Percentiles rank a stretch among this genome's conserved stretches.
These are phyloP conservation scores for Drosophila sproati DNA, from an alignment of 1,140 invertebrate species.

Conservation along the genomic window DNA sequence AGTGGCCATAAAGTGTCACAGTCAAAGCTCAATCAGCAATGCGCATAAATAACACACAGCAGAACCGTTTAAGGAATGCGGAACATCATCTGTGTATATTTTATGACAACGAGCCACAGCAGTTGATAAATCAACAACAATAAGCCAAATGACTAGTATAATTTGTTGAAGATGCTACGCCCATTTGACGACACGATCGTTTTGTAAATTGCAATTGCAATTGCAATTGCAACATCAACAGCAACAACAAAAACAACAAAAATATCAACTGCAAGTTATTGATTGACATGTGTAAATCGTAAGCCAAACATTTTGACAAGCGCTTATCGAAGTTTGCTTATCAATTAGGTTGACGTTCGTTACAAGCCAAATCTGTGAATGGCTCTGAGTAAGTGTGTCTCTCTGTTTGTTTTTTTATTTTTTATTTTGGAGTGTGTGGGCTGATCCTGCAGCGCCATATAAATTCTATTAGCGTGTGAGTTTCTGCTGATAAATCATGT, in stretches of 20 bases:
- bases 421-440: slow-evolving; percentile 28
- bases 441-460: slow-evolving; percentile 47
- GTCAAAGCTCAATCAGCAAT: slow-evolving; percentile 63
- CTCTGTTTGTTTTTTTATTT: not conserved
- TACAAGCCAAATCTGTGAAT: slow-evolving; percentile 41
- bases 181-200: slow-evolving; percentile 8
- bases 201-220: slow-evolving; percentile 5
- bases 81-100: slow-evolving; percentile 43
- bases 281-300: slow-evolving; percentile 78
- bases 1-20: slow-evolving; percentile 37
- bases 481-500: slow-evolving; percentile 72
- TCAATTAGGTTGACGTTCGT: slow-evolving; percentile 55
- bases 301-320: slow-evolving; percentile 77
- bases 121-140: slow-evolving; percentile 52
- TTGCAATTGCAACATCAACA: slow-evolving; percentile 11
- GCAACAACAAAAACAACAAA: slow-evolving; percentile 10
- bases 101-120: slow-evolving; percentile 19
- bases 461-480: slow-evolving; percentile 68
- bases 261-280: slow-evolving; percentile 50
- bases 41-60: slow-evolving; percentile 53
- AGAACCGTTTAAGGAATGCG: slow-evolving; percentile 57
- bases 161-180: not conserved
- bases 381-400: slow-evolving; percentile 23
- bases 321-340: slow-evolving; percentile 71
- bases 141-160: slow-evolving; percentile 14